These are phyloP conservation scores for Sebastes trivittatus DNA, from an alignment of 2,797 vertebrate species.

Conservation along the genomic window DNA sequence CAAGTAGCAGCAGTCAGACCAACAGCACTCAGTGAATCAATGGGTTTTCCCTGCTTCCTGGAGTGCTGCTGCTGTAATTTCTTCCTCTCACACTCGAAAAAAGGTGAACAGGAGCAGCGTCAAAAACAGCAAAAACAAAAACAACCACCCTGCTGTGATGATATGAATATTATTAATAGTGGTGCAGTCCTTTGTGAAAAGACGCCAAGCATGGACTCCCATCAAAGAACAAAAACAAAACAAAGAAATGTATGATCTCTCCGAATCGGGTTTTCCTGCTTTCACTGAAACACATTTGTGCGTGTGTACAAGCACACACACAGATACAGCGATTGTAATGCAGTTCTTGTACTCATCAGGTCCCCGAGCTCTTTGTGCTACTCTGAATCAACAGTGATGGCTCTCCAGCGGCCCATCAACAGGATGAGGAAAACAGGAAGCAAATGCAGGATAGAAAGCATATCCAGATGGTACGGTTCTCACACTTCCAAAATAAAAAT, in stretches of 20 bases:
- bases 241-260: constrained; percentile 12
- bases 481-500: constrained; percentile 14
- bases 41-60: constrained; percentile 37
- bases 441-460: constrained; percentile 33
- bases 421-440: constrained; percentile 64
- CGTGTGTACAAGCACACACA: background rate
- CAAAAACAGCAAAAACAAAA: constrained; percentile 34
- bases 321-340: constrained; percentile 65
- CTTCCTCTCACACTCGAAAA: constrained; percentile 56
- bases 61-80: constrained; percentile 53
- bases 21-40: constrained; percentile 36
- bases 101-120: constrained; percentile 32
- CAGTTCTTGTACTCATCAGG: constrained; percentile 69
- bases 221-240: constrained; percentile 29
- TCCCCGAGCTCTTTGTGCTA: constrained; percentile 62
- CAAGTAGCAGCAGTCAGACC: constrained; percentile 30
- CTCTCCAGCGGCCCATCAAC: constrained; percentile 63
- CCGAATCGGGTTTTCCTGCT: background rate
- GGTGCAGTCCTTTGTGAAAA: background rate
- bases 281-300: constrained; percentile 17
- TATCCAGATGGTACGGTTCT: constrained; percentile 51
- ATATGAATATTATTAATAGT: background rate
- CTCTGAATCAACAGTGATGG: constrained; percentile 62
- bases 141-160: constrained; percentile 11
- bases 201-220: background rate